Base-by-base conservation (phyloP, 2,113 vertebrate species). In the Corythornis madagascariensis region DNA sequence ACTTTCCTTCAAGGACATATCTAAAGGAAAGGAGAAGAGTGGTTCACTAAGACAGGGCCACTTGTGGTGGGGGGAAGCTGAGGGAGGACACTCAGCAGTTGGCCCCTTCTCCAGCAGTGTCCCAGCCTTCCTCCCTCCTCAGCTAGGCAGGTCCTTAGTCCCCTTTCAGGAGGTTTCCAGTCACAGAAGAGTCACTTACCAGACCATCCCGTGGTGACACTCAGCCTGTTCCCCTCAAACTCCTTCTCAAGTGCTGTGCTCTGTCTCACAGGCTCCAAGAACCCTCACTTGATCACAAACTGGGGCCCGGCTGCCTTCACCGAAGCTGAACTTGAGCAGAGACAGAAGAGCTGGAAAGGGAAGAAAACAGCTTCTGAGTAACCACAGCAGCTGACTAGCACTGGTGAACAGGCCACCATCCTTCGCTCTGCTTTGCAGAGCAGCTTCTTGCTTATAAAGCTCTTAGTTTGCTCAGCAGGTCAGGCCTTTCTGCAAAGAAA, bases 221-320 rank as follows among this genome's bases (percentile, higher is more conserved):
- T 29, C 0, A 1, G 15, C 21, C 73, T 48, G 29, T 45, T 40
- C 12, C 15, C 22, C 25, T 70, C 56, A n/a, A 57, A 10, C 1
- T 3, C 38, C 60, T 33, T 65, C 60, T 86, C 76, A 86, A 43
- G 16, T 52, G 16, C 22, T 86, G 50, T 48, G 5, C 61, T 86
- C 17, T 97, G 24, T 96, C 42, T 95, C 95, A 26, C 83, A 99
- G 99, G 99, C 66, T 97, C 98, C 26, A 99, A 99, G 95, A 98
- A 97, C 26, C 98, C 98, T 60, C 97, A 97, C 86, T 90, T 98
- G 52, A 98, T 99, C 96, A 99, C 99, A 43, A 98, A 99, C 97
- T 99, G 99, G 99, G 99, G 99, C 18, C 98, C 98, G 0, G 98
- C 99, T 0, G 98, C 99, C 4, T 99, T 99, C 93, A 99, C 99